A percentile compares a stretch with the other conserved stretches of the same genome.
phyloP scores from a whole-genome alignment of 1,140 invertebrate genomes.

The Brachionus paranguensis region DNA sequence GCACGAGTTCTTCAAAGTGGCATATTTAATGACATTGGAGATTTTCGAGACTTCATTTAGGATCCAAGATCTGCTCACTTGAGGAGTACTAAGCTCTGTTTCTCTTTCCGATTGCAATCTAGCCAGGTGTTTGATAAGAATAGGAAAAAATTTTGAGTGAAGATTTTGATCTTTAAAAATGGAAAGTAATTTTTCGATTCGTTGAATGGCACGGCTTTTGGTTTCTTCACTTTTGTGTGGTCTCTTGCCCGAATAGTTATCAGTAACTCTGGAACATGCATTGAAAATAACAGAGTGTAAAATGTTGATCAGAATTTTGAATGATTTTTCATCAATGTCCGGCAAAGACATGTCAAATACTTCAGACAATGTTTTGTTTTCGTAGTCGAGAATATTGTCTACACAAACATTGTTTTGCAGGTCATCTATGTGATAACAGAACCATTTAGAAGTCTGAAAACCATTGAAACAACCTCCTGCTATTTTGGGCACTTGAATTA shows the following conservation, averaged over 20 bases:
- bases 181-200: neutral
- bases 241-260: neutral
- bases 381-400: neutral
- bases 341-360: neutral
- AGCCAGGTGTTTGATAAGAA: neutral
- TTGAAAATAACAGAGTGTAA: neutral
- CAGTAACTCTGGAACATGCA: neutral
- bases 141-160: neutral
- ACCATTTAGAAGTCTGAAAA: conserved; percentile 44
- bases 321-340: neutral
- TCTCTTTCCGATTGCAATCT: conserved; percentile 7
- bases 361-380: neutral
- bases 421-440: conserved; percentile 29
- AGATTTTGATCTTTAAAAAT: neutral
- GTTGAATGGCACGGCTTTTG: neutral
- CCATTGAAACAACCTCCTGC: conserved; percentile 47
- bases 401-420: conserved; percentile 18
- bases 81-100: neutral
- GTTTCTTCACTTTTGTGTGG: neutral
- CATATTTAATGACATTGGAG: conserved; percentile 14
- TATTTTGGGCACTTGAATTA: conserved; percentile 48
- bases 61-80: neutral
- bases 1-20: conserved; percentile 21
- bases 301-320: neutral
- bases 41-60: conserved; percentile 17